A percentile compares a stretch with the other conserved stretches of the same genome.
Evolutionary conservation across 1,140 invertebrate genomes (phyloP).

Genomic region (Achatina immaculata): DNA sequence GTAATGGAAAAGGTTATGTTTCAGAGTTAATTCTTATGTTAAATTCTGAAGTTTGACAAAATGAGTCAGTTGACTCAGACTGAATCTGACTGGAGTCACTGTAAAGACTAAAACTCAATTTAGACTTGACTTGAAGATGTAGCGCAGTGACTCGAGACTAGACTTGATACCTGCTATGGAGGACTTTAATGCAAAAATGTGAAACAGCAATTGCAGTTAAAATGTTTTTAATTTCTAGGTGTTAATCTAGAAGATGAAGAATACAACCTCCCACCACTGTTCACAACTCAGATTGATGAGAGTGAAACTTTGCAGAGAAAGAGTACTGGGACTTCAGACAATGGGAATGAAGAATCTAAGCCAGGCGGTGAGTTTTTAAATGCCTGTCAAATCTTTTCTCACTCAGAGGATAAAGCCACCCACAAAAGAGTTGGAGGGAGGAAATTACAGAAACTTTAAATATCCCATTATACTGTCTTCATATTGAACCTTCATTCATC

Average conservation of each 20-base stretch:
- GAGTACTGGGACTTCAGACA: not conserved
- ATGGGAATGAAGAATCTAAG: not conserved
- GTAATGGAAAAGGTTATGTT: too few relatives aligned
- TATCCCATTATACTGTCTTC: too few relatives aligned
- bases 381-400: too few relatives aligned
- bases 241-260: slow-evolving; percentile 22
- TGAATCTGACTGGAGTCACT: not conserved
- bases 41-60: too few relatives aligned
- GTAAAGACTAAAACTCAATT: not conserved
- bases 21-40: too few relatives aligned
- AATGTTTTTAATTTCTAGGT: not conserved
- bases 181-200: not conserved
- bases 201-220: not conserved
- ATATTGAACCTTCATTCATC: too few relatives aligned
- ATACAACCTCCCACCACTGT: slow-evolving; percentile 17
- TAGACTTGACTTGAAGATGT: too few relatives aligned
- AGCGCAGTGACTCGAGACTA: not conserved
- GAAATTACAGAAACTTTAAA: too few relatives aligned
- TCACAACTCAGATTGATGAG: slow-evolving; percentile 34
- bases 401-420: too few relatives aligned
- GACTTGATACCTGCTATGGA: not conserved
- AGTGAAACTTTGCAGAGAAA: not conserved
- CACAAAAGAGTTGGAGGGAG: too few relatives aligned
- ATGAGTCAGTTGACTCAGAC: too few relatives aligned
- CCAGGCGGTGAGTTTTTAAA: too few relatives aligned